phyloP scores from a whole-genome alignment of 2,888 invertebrate genomes.

The Latrodectus elegans region DNA sequence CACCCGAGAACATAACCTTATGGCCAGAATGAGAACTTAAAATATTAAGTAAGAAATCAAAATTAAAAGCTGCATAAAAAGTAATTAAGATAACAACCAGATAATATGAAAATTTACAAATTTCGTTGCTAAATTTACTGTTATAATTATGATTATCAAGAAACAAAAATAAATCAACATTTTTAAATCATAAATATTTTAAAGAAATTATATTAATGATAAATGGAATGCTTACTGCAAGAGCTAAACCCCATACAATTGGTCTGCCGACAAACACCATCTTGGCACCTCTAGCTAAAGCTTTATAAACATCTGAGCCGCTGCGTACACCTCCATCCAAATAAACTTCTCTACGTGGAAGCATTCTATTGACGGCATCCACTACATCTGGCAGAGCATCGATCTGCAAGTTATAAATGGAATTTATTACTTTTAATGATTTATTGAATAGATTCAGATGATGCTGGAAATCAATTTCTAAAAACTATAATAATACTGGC shows the following conservation, averaged over 20 bases:
- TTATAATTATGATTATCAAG: background rate
- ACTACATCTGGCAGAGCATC: slow-evolving; percentile 83
- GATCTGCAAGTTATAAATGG: slow-evolving; percentile 50
- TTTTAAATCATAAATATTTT: background rate
- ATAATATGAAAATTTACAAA: background rate
- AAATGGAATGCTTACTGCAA: slow-evolving; percentile 75
- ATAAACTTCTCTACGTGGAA: slow-evolving; percentile 82
- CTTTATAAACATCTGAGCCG: slow-evolving; percentile 92
- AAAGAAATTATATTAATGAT: background rate
- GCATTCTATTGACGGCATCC: slow-evolving; percentile 79
- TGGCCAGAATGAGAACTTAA: no score
- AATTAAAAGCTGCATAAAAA: background rate
- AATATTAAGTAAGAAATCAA: no score
- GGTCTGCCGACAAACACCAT: slow-evolving; percentile 88
- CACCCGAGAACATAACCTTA: no score
- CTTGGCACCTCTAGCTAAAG: slow-evolving; percentile 90
- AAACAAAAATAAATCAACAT: background rate
- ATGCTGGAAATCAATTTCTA: no score
- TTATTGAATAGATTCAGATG: no score
- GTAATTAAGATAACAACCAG: background rate
- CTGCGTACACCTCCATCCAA: slow-evolving; percentile 89
- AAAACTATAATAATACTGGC: no score
- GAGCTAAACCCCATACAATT: slow-evolving; percentile 87
- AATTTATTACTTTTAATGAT: no score
- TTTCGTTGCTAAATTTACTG: background rate